Conservation (phyloP, 2,888 invertebrate species). For the Rhimphoctona megacephalus region DNA sequence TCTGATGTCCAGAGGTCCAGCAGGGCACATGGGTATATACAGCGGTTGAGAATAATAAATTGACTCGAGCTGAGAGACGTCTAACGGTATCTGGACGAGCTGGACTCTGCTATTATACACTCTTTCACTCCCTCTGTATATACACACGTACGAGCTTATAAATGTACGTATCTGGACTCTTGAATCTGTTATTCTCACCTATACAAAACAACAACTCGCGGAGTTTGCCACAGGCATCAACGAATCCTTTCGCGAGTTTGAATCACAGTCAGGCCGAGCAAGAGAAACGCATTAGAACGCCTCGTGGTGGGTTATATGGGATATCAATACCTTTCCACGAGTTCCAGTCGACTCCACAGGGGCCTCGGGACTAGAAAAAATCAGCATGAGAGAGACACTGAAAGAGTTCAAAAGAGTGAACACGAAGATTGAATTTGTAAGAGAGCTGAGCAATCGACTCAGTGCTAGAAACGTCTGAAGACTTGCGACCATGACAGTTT, state of each 20-base stretch:
- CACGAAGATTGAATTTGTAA: conserved; percentile 66
- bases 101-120: conserved; percentile 50
- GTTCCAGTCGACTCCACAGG: conserved; percentile 37
- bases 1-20: conserved; percentile 57
- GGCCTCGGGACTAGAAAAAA: conserved; percentile 31
- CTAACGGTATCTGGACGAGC: conserved; percentile 62
- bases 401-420: conserved; percentile 19
- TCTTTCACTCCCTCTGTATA: conserved; percentile 50
- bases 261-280: conserved; percentile 69
- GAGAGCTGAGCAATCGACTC: conserved; percentile 25
- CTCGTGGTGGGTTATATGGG: conserved; percentile 19
- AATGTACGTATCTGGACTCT: conserved; percentile 30
- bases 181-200: conserved; percentile 42
- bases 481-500: conserved; percentile 52
- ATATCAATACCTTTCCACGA: conserved; percentile 49
- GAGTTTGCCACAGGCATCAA: conserved; percentile 27
- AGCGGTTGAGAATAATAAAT: conserved; percentile 75
- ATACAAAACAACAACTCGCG: conserved; percentile 43
- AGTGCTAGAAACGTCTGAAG: conserved; percentile 9
- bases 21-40: conserved; percentile 29
- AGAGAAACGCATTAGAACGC: conserved; percentile 77
- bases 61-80: conserved; percentile 66
- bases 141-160: conserved; percentile 1
- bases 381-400: conserved; percentile 14
- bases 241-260: conserved; percentile 70